Conservation (phyloP, 2,113 vertebrate species). For the Murina feae region DNA sequence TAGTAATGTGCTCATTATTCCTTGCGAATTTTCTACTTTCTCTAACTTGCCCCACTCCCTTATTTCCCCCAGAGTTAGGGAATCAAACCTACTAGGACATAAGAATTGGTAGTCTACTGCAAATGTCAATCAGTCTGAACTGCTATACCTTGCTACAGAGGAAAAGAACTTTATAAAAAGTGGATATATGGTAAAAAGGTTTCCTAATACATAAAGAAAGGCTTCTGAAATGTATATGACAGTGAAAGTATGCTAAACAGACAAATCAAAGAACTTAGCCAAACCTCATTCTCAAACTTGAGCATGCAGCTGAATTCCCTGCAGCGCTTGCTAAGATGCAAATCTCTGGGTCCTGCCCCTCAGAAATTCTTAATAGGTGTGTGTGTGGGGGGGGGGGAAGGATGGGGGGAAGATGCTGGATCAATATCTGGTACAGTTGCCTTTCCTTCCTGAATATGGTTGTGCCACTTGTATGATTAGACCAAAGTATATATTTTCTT, state of each 20-base stretch:
- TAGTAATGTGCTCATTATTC: not conserved
- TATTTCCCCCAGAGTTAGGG: not conserved
- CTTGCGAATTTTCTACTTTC: not conserved
- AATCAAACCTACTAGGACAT: not conserved
- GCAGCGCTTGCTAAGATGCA: not conserved
- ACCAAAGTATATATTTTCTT: not conserved
- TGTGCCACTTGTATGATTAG: not conserved
- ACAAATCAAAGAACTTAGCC: not conserved
- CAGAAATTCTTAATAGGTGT: not conserved
- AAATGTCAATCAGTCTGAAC: not conserved
- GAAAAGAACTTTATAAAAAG: not conserved
- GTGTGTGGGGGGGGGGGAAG: not conserved
- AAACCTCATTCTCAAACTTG: not conserved
- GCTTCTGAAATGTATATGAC: not conserved
- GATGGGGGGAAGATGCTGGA: accelerated
- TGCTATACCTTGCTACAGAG: not conserved
- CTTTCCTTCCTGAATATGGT: not conserved
- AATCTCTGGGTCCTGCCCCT: not conserved
- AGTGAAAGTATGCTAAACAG: not conserved
- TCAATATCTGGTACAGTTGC: accelerated
- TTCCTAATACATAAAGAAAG: not conserved
- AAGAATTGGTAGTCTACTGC: not conserved
- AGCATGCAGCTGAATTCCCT: not conserved
- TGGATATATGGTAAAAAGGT: not conserved
- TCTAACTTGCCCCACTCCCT: not conserved